These are phyloP conservation scores for Perizoma affinitatum DNA, from an alignment of 2,888 invertebrate species.

Conservation along the genomic window DNA sequence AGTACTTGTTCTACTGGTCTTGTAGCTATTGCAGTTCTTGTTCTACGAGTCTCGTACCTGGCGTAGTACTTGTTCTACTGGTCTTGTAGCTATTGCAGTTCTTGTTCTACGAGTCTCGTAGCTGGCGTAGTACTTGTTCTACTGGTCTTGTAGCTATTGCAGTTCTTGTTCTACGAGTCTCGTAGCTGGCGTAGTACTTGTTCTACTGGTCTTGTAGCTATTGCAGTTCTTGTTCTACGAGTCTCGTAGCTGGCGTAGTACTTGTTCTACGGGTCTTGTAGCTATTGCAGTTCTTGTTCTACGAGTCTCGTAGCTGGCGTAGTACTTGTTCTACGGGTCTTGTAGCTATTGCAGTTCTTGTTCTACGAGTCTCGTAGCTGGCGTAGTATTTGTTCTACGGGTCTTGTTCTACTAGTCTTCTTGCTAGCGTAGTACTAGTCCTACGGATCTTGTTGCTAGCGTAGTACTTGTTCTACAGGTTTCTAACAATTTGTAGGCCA, in stretches of 20 bases:
- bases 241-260: not conserved
- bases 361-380: not conserved
- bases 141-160: not conserved
- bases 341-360: not conserved
- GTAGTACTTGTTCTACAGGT: conserved; percentile 4
- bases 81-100: not conserved
- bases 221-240: not conserved
- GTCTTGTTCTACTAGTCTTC: too few species aligned
- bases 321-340: too few species aligned
- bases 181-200: not conserved
- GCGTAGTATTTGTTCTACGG: too few species aligned
- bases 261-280: not conserved
- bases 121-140: not conserved
- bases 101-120: not conserved
- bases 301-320: too few species aligned
- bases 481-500: too few species aligned
- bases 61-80: not conserved
- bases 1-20: too few species aligned
- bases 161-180: not conserved
- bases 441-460: not conserved
- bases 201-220: not conserved
- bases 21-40: too few species aligned
- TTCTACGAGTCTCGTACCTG: not conserved
- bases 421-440: not conserved
- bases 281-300: too few species aligned